phyloP scores from a whole-genome alignment of 2,113 vertebrate genomes.

The Girardinichthys multiradiatus region DNA sequence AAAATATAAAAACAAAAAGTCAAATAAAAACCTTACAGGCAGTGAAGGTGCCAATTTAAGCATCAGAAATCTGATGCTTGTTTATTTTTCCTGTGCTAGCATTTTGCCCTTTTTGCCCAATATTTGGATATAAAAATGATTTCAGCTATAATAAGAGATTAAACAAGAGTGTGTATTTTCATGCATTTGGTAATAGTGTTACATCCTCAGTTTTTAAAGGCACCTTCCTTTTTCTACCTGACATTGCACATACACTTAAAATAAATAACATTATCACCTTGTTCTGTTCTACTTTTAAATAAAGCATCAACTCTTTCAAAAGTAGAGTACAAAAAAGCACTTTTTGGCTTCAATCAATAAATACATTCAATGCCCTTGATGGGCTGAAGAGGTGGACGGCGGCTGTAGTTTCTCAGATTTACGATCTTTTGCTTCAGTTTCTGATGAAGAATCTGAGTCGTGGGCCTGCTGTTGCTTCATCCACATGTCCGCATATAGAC shows the following conservation, averaged over 20 bases:
- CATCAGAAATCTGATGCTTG: too few species aligned
- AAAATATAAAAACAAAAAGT: neutral
- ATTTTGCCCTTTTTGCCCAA: neutral
- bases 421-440: conserved; percentile 80
- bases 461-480: conserved; percentile 85
- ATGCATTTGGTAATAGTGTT: conserved; percentile 7
- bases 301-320: neutral
- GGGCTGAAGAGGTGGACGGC: conserved; percentile 40
- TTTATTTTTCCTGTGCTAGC: neutral
- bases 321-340: neutral
- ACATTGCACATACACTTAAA: conserved; percentile 29
- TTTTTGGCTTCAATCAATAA: neutral
- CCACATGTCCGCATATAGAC: conserved; percentile 94
- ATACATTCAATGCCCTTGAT: conserved; percentile 54
- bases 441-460: conserved; percentile 75
- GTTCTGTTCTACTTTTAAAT: neutral
- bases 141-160: neutral
- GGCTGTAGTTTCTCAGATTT: conserved; percentile 84
- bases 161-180: neutral
- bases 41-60: neutral
- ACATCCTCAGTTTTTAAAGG: conserved; percentile 4
- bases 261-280: conserved; percentile 20
- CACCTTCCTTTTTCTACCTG: conserved; percentile 6
- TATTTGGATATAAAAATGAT: neutral
- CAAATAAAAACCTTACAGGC: neutral